Evolutionary conservation across 2,888 invertebrate genomes (phyloP).

Genomic region (Cantharis flavilabris): DNA sequence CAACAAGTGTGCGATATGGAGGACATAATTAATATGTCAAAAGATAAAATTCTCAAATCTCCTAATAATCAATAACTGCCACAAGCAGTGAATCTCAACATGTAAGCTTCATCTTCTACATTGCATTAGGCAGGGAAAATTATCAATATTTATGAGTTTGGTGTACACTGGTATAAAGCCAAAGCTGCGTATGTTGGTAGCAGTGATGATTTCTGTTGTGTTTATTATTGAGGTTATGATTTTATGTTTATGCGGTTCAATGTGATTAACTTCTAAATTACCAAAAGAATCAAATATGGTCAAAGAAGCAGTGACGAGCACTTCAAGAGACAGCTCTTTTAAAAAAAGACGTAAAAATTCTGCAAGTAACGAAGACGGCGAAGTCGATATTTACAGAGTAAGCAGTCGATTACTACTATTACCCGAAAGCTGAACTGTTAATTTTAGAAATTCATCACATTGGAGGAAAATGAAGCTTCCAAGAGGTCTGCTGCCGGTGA

Average conservation of each 20-base stretch:
- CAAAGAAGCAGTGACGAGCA: slow-evolving; percentile 9
- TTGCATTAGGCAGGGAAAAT: no score
- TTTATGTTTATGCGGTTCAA: not conserved
- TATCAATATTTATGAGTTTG: no score
- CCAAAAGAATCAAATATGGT: slow-evolving; percentile 10
- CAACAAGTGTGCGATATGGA: not conserved
- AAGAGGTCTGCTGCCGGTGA: slow-evolving; percentile 70
- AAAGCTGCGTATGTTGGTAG: not conserved
- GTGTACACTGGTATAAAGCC: no score
- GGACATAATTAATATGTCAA: not conserved
- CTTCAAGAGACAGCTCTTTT: slow-evolving; percentile 38
- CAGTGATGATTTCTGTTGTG: not conserved
- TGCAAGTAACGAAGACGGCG: slow-evolving; percentile 55
- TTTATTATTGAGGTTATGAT: not conserved
- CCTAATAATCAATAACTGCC: not conserved
- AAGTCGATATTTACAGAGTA: slow-evolving; percentile 67
- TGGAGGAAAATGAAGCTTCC: slow-evolving; percentile 76
- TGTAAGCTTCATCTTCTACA: no score
- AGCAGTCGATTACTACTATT: slow-evolving; percentile 26
- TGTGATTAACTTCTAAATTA: not conserved
- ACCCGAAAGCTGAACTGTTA: slow-evolving; percentile 14
- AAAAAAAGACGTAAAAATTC: slow-evolving; percentile 63
- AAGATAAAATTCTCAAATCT: not conserved
- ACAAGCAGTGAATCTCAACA: not conserved
- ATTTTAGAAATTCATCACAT: slow-evolving; percentile 68